These are phyloP conservation scores for Acanthoscelides obtectus DNA, from an alignment of 2,888 invertebrate genomes.

Conservation along the genomic window DNA sequence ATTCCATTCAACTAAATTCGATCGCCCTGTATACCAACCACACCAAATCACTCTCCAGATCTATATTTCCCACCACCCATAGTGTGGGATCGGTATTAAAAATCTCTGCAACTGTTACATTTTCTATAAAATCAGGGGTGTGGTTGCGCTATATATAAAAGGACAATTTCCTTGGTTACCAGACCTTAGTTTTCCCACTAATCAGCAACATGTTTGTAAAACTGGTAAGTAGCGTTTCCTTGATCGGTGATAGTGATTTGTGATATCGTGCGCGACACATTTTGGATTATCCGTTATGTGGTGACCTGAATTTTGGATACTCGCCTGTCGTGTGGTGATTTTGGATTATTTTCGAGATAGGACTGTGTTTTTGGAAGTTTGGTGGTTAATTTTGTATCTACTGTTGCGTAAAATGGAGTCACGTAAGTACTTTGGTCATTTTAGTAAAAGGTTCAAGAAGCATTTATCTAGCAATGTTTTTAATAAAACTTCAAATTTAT, in stretches of 20 bases:
- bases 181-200: slow-evolving; percentile 18
- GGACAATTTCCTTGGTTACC: slow-evolving; percentile 17
- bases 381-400: neutral
- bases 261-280: neutral
- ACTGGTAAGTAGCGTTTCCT: slow-evolving; percentile 41
- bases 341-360: neutral
- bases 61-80: slow-evolving; percentile 37
- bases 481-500: too few relatives aligned
- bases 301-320: neutral
- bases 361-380: neutral
- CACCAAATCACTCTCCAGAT: slow-evolving; percentile 12
- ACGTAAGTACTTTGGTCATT: neutral
- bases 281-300: neutral
- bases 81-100: slow-evolving; percentile 45
- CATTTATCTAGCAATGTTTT: too few relatives aligned
- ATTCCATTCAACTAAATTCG: neutral
- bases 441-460: neutral
- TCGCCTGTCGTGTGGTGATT: neutral
- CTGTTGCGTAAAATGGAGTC: neutral
- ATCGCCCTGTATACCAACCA: neutral
- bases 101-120: slow-evolving; percentile 41
- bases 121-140: slow-evolving; percentile 41
- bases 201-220: slow-evolving; percentile 46
- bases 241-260: slow-evolving; percentile 1
- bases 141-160: slow-evolving; percentile 41